Percentiles rank a stretch among this genome's conserved stretches.
Conservation (phyloP, 2,113 vertebrate species). For the Passer montanus region DNA sequence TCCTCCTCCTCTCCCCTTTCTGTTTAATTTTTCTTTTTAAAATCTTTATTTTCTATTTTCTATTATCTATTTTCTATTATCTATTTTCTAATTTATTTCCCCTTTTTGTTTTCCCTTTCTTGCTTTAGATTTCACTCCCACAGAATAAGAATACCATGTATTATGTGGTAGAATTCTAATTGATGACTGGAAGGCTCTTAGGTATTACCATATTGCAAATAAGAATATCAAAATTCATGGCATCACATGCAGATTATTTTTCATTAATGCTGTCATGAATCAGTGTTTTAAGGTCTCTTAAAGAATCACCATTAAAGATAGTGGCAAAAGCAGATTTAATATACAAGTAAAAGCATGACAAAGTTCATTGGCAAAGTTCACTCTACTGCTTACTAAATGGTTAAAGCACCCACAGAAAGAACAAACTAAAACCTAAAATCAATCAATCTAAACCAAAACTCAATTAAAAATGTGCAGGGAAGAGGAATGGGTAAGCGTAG, state of each 20-base stretch:
- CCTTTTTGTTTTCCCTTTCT: not conserved
- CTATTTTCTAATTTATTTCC: not conserved
- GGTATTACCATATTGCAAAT: not conserved
- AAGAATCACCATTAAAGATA: not conserved
- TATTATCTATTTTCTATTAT: not conserved
- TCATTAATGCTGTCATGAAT: not conserved
- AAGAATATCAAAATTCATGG: not conserved
- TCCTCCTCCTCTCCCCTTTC: fast-evolving
- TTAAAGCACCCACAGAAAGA: not conserved
- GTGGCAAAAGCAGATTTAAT: not conserved
- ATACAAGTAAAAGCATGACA: not conserved
- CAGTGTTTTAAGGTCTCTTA: not conserved
- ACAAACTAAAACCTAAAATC: not conserved
- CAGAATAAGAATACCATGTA: not conserved
- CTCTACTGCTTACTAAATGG: not conserved
- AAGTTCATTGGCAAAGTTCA: not conserved
- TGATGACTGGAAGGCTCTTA: not conserved
- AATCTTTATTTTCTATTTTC: not conserved
- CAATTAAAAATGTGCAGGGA: not conserved
- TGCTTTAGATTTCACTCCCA: not conserved
- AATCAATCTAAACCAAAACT: not conserved
- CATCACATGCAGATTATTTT: not conserved
- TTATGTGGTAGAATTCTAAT: not conserved
- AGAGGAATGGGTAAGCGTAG: not conserved
- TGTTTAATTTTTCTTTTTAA: fast-evolving